Evolutionary conservation across 2,888 invertebrate species (phyloP).

Genomic region (Amblyteles armatorius): DNA sequence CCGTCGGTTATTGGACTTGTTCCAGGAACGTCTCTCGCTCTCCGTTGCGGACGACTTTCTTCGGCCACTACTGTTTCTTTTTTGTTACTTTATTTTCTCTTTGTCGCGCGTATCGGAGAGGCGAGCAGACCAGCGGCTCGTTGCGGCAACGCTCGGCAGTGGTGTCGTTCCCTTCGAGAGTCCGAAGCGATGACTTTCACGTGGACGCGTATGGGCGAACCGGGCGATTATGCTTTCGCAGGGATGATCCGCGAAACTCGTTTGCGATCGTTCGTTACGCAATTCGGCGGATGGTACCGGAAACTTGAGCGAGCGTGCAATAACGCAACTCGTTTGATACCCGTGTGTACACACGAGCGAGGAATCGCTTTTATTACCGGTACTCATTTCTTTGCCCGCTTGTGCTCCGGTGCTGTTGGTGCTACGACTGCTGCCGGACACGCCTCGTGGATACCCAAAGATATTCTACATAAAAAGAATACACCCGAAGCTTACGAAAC

Average conservation of each 20-base stretch:
- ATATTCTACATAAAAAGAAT: slow-evolving; percentile 61
- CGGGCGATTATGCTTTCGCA: slow-evolving; percentile 29
- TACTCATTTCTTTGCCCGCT: slow-evolving; percentile 21
- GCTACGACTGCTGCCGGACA: slow-evolving; percentile 53
- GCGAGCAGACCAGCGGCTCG: not conserved
- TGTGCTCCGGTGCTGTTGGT: slow-evolving; percentile 2
- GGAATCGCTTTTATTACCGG: slow-evolving; percentile 37
- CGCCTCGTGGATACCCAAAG: slow-evolving; percentile 62
- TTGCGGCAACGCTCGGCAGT: not conserved
- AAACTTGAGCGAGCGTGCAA: slow-evolving; percentile 35
- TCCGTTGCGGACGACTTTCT: slow-evolving; percentile 73
- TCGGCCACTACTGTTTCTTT: slow-evolving; percentile 72
- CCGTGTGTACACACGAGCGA: slow-evolving; percentile 19
- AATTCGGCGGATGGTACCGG: slow-evolving; percentile 48
- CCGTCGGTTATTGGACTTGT: slow-evolving; percentile 69
- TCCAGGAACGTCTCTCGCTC: slow-evolving; percentile 70
- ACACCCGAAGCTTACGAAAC: slow-evolving; percentile 78
- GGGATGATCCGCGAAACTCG: slow-evolving; percentile 58
- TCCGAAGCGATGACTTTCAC: slow-evolving; percentile 46
- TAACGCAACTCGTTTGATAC: slow-evolving; percentile 20
- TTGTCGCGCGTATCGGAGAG: slow-evolving; percentile 48
- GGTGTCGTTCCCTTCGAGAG: slow-evolving; percentile 36
- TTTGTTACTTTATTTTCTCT: slow-evolving; percentile 62
- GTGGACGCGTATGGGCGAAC: slow-evolving; percentile 13
- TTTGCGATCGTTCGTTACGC: slow-evolving; percentile 39